These are phyloP conservation scores for Pachliopta kotzebuea DNA, from an alignment of 2,888 invertebrate genomes.

Conservation along the genomic window DNA sequence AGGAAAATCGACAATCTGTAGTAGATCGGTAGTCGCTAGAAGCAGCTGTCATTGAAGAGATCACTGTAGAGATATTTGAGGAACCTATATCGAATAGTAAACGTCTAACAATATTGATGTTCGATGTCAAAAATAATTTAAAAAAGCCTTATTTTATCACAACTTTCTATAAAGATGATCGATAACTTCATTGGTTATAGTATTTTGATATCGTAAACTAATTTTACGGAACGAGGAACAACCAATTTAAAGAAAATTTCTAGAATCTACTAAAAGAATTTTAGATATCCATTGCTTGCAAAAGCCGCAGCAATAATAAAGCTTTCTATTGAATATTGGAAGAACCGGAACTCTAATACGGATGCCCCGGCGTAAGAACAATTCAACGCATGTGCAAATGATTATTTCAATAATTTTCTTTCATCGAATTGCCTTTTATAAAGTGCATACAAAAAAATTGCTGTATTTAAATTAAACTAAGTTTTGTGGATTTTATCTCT, in stretches of 20 bases:
- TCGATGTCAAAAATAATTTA: too few species aligned
- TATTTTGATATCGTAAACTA: too few species aligned
- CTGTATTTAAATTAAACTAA: not conserved
- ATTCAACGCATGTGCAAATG: conserved; percentile 44
- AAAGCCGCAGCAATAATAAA: conserved; percentile 29
- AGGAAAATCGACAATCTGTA: too few species aligned
- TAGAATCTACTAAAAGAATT: conserved; percentile 33
- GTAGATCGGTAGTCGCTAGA: too few species aligned
- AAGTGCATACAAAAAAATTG: not conserved
- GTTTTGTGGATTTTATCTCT: too few species aligned
- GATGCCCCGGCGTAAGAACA: conserved; percentile 38
- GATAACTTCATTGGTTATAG: not conserved
- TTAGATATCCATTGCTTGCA: conserved; percentile 34
- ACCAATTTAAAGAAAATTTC: conserved; percentile 5
- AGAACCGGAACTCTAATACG: conserved; percentile 19
- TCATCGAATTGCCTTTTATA: conserved; percentile 35
- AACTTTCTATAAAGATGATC: not conserved
- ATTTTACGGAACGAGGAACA: not conserved
- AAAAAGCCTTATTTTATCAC: too few species aligned
- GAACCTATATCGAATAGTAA: too few species aligned
- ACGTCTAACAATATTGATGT: too few species aligned
- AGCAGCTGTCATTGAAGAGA: too few species aligned
- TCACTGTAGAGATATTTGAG: too few species aligned
- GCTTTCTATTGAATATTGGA: conserved; percentile 32
- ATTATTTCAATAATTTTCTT: conserved; percentile 46